Evolutionary conservation across 2,888 invertebrate genomes (phyloP).

Genomic region (Lochmaea crataegi): DNA sequence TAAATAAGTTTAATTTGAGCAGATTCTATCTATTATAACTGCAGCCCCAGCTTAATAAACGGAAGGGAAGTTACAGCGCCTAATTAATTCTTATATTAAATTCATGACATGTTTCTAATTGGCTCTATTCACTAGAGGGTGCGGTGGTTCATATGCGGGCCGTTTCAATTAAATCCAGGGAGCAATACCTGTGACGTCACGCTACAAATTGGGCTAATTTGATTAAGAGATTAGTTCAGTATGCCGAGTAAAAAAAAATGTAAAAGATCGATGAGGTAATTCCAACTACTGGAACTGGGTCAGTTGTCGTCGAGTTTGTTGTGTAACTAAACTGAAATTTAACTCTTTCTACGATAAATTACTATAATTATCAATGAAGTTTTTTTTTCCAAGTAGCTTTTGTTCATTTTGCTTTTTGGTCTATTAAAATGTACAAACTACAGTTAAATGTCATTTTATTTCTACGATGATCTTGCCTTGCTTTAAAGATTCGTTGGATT

Average conservation of each 20-base stretch:
- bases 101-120: background rate
- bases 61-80: background rate
- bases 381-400: conserved; percentile 9
- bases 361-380: conserved; percentile 51
- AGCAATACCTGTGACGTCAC: conserved; percentile 2
- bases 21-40: background rate
- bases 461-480: too few relatives aligned
- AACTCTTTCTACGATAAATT: conserved; percentile 53
- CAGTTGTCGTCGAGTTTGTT: conserved; percentile 52
- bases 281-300: conserved; percentile 47
- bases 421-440: too few relatives aligned
- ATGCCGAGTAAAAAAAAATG: conserved; percentile 12
- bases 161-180: background rate
- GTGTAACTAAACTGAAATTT: conserved; percentile 53
- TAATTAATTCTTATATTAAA: background rate
- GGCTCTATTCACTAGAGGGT: conserved; percentile 5
- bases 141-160: background rate
- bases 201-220: conserved; percentile 11
- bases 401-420: background rate
- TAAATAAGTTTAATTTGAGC: too few relatives aligned
- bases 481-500: too few relatives aligned
- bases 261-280: conserved; percentile 48
- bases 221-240: conserved; percentile 16
- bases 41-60: background rate
- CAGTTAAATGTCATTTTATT: too few relatives aligned